phyloP scores from a whole-genome alignment of 1,140 invertebrate species.

The Antheraea mylitta region DNA sequence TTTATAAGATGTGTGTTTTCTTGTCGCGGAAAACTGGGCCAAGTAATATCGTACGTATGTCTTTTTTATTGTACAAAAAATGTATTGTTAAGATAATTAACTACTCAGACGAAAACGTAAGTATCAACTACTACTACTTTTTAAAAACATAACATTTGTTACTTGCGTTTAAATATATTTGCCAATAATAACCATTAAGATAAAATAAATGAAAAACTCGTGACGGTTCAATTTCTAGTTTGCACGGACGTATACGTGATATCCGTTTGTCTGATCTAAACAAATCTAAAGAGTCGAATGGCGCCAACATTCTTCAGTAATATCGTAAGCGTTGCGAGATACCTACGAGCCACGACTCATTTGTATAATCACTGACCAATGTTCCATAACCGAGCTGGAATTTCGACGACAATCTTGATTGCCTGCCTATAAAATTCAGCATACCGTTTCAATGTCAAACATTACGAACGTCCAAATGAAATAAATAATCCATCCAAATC shows the following conservation, averaged over 20 bases:
- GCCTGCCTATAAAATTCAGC: constrained; percentile 67
- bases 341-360: constrained; percentile 13
- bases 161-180: constrained; percentile 13
- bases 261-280: constrained; percentile 49
- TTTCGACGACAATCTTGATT: constrained; percentile 53
- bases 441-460: constrained; percentile 65
- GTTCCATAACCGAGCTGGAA: constrained; percentile 46
- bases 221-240: constrained; percentile 49
- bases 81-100: no score
- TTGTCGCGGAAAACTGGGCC: no score
- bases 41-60: no score
- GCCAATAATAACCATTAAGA: constrained; percentile 30
- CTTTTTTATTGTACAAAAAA: no score
- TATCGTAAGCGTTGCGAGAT: constrained; percentile 14
- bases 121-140: no score
- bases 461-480: neutral
- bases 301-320: constrained; percentile 53
- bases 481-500: neutral
- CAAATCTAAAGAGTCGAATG: constrained; percentile 38
- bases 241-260: constrained; percentile 41
- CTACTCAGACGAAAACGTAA: no score
- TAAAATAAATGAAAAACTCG: constrained; percentile 44
- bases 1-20: no score
- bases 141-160: constrained; percentile 8
- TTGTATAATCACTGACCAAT: constrained; percentile 42